Evolutionary conservation across 1,140 invertebrate genomes (phyloP), one percentile per base, ranked within the genome.

Genomic region (Tetramorium parvispinum): DNA sequence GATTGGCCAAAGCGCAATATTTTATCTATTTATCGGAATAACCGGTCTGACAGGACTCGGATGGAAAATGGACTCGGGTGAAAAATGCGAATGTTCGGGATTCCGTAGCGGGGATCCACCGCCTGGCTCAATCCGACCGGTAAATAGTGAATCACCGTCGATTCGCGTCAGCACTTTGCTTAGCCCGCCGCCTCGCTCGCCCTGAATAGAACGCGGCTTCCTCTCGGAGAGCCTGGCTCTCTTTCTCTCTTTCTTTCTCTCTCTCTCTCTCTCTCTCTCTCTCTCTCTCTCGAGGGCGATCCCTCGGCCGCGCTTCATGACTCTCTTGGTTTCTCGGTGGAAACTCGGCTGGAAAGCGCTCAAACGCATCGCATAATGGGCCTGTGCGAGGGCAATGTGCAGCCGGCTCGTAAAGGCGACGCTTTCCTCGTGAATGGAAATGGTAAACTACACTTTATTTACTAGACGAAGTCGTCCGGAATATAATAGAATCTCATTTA

Each of bases 141-240:
- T 55, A 71, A 82, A 82, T 82, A 82, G 66, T 82, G 66, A 73
- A 82, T 82, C 79, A 82, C 24, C 51, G 66, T 82, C 66, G 66
- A 82, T 73, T 57, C 66, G 66, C 51, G 79, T 82, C 79, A 73
- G 79, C 79, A 59, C 53, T 82, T 82, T 46, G 79, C 79, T 59
- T 46, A 79, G 76, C 27, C 27, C 59, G 46, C 51, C 59, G 24
- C 59, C 27, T 68, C 77, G 63, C n/a, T 71, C 37, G 51, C 79
- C 66, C 79, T 57, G 79, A 82, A 82, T 82, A 73, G 79, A 82
- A 71, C 24, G 66, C 79, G 13, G 66, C 66, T 82, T 73, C 66
- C 51, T 82, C 66, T 55, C 65, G 32, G 21, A 53, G 18, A 46
- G 46, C 10, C 16, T 13, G 18, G 32, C 11, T 8, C 46, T 13